These are phyloP conservation scores for Heliothis virescens DNA, from an alignment of 1,140 invertebrate species.

Conservation along the genomic window DNA sequence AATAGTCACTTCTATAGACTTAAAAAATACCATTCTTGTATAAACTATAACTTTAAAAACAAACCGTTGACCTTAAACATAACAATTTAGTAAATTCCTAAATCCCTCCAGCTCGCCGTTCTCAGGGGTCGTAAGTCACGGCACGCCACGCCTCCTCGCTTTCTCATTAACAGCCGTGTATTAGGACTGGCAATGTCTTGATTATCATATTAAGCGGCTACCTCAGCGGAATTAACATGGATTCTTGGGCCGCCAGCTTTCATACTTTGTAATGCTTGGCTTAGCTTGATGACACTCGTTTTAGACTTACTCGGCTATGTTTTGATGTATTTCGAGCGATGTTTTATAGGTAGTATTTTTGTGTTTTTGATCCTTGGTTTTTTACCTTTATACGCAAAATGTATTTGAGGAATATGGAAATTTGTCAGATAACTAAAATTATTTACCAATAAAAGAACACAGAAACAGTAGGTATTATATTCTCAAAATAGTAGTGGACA, in stretches of 20 bases:
- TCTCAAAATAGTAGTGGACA: too few relatives aligned
- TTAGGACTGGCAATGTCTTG: slow-evolving; percentile 63
- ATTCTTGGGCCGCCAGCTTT: slow-evolving; percentile 47
- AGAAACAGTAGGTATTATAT: too few relatives aligned
- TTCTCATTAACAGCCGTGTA: slow-evolving; percentile 56
- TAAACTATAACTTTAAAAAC: neutral
- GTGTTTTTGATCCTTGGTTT: too few relatives aligned
- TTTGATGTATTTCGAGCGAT: neutral
- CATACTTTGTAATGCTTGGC: neutral
- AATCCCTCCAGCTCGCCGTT: neutral
- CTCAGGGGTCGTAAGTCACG: slow-evolving; percentile 14
- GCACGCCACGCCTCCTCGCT: neutral
- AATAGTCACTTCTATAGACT: too few relatives aligned
- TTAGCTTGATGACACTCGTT: neutral
- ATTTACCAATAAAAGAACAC: too few relatives aligned
- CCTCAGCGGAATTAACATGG: slow-evolving; percentile 64
- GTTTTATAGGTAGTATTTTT: neutral
- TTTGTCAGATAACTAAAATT: too few relatives aligned
- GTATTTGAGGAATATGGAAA: too few relatives aligned
- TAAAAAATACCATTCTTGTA: too few relatives aligned
- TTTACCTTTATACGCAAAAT: too few relatives aligned
- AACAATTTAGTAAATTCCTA: neutral
- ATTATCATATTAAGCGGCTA: slow-evolving; percentile 72
- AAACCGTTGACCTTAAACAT: neutral
- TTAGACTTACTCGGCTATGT: neutral